Evolutionary conservation across 2,888 invertebrate species (phyloP), one percentile per base, ranked within the genome.

Genomic region (Anorthoa munda): DNA sequence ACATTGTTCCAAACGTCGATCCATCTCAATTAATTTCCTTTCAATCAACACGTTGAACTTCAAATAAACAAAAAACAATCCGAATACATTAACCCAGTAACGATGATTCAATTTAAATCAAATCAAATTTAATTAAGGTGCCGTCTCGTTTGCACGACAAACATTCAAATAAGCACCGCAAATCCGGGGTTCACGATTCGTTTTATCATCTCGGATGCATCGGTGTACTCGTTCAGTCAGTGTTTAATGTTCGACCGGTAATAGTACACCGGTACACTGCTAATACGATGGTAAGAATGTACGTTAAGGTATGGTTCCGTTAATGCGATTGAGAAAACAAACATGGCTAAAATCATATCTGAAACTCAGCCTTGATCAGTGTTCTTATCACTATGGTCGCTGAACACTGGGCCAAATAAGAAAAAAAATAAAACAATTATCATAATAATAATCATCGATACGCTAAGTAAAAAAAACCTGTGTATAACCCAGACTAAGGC

Each of bases 181-280:
- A 93, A 94, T 94, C 89, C 91, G 83, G 85, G 66, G 89, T 92
- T 93, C 94, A 94, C 94, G 94, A 93, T 92, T 91, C 89, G 81
- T 90, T 92, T 92, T 94, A 95, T 95, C 94, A 89, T 89, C 86
- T 87, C 86, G 82, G 87, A 92, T 87, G 91, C 92, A 94, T 94
- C 93, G 89, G 91, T 93, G 91, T 90, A 90, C 90, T 90, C 91
- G 90, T 92, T 92, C 90, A 88, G 82, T 75, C 84, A 81, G 83
- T 87, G 87, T 91, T 90, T 90, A 90, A 92, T 90, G 89, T 90
- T 89, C 88, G 72, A 87, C 89, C 84, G 85, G 91, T 90, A 93
- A 92, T 89, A 86, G 86, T 88, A 90, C 86, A 91, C 89, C 89
- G 86, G 88, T 89, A 88, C 81, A 89, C 85, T 82, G 85, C 86